Conservation (phyloP, 2,113 vertebrate genomes). For the Pomatostomus ruficeps region DNA sequence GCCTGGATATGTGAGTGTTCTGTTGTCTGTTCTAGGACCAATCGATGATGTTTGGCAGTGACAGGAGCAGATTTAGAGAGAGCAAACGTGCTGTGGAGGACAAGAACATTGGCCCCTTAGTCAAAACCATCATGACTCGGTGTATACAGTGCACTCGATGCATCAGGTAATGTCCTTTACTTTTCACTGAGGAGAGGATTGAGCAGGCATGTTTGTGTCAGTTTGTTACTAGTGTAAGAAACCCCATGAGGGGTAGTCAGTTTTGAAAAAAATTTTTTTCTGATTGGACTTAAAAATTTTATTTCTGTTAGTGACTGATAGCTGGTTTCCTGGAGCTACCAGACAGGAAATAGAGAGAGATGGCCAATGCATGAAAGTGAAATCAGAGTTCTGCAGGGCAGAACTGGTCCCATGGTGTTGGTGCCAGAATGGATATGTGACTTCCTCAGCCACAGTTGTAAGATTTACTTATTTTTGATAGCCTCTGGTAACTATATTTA, state of each 20-base stretch:
- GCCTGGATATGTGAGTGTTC: neutral
- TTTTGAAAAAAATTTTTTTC: neutral
- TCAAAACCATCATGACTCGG: slow-evolving; percentile 99
- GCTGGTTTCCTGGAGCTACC: neutral
- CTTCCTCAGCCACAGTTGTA: neutral
- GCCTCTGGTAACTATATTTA: neutral
- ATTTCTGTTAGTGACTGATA: neutral
- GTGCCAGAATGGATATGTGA: neutral
- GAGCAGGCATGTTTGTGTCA: neutral
- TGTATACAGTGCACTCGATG: slow-evolving; percentile 99
- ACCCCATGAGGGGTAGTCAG: neutral
- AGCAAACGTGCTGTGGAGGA: slow-evolving; percentile 95
- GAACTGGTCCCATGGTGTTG: neutral
- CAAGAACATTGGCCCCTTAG: slow-evolving; percentile 94
- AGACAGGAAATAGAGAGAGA: neutral
- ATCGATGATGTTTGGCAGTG: slow-evolving; percentile 97
- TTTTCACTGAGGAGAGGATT: neutral
- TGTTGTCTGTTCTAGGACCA: slow-evolving; percentile 82
- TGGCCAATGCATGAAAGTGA: neutral
- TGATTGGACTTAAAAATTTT: neutral
- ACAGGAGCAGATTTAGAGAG: slow-evolving; percentile 93
- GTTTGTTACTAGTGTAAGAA: neutral
- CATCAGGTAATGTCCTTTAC: slow-evolving; percentile 80
- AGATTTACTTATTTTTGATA: neutral
- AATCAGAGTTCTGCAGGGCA: neutral